Evolutionary conservation across 1,140 invertebrate genomes (phyloP), one percentile per base, ranked within the genome.

Genomic region (Bilobella aurantiaca): DNA sequence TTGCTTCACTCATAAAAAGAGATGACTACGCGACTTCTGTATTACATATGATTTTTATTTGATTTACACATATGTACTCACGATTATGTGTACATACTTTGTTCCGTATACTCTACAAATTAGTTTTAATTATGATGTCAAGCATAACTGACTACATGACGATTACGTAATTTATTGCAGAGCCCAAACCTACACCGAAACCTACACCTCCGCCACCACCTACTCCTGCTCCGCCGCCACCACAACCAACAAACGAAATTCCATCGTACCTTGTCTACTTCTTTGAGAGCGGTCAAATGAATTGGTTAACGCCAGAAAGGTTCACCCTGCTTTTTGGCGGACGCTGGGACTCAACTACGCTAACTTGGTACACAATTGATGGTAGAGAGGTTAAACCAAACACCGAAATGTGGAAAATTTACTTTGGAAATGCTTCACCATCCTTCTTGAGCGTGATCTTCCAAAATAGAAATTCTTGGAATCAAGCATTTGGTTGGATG

Each of bases 401-500:
- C 18, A 62, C 59, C 29, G 12, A 12, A 3, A 18, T 3, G 23
- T 62, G 59, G 59, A 62, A 3, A 23, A 34, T 37, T 3, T 62
- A 62, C 32, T 62, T 62, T 46, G 59, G 59, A 37, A 16, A 31
- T 27, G 34, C 59, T 8, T 21, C 12, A 46, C 59, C 59, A 5
- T 62, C 59, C 25, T 8, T 23, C 49, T 53, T 53, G 23, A 62
- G 28, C 25, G 14, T 62, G 5, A 5, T 62, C 3, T 62, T 62
- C 32, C 29, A 12, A 46, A 34, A 31, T 8, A 31, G 25, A 3
- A 62, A 62, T 5, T 8, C 59, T 3, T 62, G 14, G 14, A 62
- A 37, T 28, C 12, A 34, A 42, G 59, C 46, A 28, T 62, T 62
- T 62, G 29, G 30, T 12, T 59, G 58, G 58, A 59, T 59, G 58